Base-by-base conservation (phyloP, 2,888 invertebrate genomes). In the Pachycephus smyrnensis region DNA sequence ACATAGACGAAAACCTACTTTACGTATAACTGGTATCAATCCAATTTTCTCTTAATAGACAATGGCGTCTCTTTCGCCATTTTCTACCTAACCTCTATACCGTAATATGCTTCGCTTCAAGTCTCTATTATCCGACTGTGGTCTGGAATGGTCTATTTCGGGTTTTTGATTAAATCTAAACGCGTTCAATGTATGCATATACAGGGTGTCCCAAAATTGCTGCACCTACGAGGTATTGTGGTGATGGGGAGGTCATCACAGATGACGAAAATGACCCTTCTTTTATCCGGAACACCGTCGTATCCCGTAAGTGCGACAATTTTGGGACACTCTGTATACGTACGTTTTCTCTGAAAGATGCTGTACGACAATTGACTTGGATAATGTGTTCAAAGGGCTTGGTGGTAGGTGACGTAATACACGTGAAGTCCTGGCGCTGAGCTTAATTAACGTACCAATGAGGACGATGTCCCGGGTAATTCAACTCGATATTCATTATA, bases 371-470 rank as follows among this genome's bases (percentile, higher is more conserved):
- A 55, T 55, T 0, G 55, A 55, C 55, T 55, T 9, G 55, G 15
- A 23, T 55, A 55, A 55, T 23, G 23, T 9, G 23, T 23, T 55
- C 23, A 23, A 2, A 6, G 55, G 55, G 23, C 15, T 23, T 55
- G 55, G 15, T 55, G 55, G 55, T 55, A 23, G 23, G 15, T 55
- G 55, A 55, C 55, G 55, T 55, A n/a, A n/a, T n/a, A 55, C 9
- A 55, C 55, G 55, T 23, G 15, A 55, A 55, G 55, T 23, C 55
- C 55, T 55, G 55, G 23, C 9, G 23, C 23, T 55, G 55, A 55
- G 55, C 78, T 84, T 80, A 82, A 85, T 85, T 82, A 82, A 84
- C 86, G 82, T 83, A 84, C 82, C 79, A 74, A 75, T 74, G 73
- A 77, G 76, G 71, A 79, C 79, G 78, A 79, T 80, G 81, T 80